phyloP scores from a whole-genome alignment of 2,888 invertebrate genomes.

The Aleiodes testaceus region DNA sequence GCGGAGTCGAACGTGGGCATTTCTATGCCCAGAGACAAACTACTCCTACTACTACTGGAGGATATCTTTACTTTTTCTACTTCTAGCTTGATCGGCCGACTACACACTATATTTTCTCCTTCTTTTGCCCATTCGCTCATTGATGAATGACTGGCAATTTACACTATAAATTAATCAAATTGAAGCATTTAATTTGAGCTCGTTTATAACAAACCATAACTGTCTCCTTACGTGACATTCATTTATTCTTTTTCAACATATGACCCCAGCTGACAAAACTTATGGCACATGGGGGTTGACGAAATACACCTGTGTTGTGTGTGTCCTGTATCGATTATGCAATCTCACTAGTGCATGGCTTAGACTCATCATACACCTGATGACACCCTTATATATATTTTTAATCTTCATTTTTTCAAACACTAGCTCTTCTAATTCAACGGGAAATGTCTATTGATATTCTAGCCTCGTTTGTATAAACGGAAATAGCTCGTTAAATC shows the following conservation, averaged over 20 bases:
- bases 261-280: slow-evolving; percentile 3
- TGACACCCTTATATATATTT: slow-evolving; percentile 29
- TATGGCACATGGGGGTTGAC: slow-evolving; percentile 3
- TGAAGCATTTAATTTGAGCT: not conserved
- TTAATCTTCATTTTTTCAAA: slow-evolving; percentile 25
- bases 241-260: slow-evolving; percentile 20
- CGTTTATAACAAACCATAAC: not conserved
- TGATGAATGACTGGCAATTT: too few species aligned
- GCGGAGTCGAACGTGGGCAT: slow-evolving; percentile 66
- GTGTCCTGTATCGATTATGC: slow-evolving; percentile 67
- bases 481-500: slow-evolving; percentile 55
- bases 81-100: slow-evolving; percentile 6
- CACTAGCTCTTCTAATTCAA: slow-evolving; percentile 45
- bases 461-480: not conserved
- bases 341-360: slow-evolving; percentile 59
- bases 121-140: slow-evolving; percentile 15
- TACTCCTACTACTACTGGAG: slow-evolving; percentile 34
- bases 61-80: slow-evolving; percentile 15
- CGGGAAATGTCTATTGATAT: slow-evolving; percentile 26
- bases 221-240: not conserved
- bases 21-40: slow-evolving; percentile 43
- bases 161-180: not conserved
- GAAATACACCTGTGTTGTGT: slow-evolving; percentile 59
- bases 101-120: slow-evolving; percentile 32
- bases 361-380: slow-evolving; percentile 37